Evolutionary conservation across 2,888 invertebrate genomes (phyloP).

Genomic region (Cordilura impudica): DNA sequence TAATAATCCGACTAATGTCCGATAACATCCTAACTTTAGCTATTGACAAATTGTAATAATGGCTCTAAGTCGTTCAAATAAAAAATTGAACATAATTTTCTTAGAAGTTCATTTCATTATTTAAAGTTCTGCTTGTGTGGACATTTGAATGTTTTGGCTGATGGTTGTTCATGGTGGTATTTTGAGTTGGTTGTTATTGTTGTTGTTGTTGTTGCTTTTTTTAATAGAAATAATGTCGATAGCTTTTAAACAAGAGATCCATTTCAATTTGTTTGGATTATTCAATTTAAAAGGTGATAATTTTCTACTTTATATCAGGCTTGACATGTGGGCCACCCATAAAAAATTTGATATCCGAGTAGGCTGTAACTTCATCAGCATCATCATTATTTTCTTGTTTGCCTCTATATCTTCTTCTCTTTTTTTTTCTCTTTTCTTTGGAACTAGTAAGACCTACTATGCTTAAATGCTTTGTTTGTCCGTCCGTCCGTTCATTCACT

Average conservation of each 20-base stretch:
- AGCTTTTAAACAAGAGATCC: constrained; percentile 78
- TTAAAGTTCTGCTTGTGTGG: neutral
- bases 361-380: constrained; percentile 47
- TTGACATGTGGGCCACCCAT: constrained; percentile 78
- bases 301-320: constrained; percentile 78
- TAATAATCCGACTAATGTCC: too few species aligned
- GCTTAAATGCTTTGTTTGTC: neutral
- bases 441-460: neutral
- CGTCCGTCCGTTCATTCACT: neutral
- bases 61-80: too few species aligned
- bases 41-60: too few species aligned
- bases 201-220: constrained; percentile 61
- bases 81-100: too few species aligned
- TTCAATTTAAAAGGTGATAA: constrained; percentile 79
- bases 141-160: neutral
- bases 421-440: neutral
- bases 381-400: constrained; percentile 8
- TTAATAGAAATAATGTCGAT: constrained; percentile 77
- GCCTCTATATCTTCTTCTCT: neutral
- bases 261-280: constrained; percentile 79
- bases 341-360: constrained; percentile 60
- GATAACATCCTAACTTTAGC: too few species aligned
- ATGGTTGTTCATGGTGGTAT: constrained; percentile 23
- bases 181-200: constrained; percentile 3
- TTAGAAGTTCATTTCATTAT: too few species aligned